Percentiles rank a stretch among this genome's conserved stretches.
These are phyloP conservation scores for Vidua macroura DNA, from an alignment of 2,113 vertebrate species.

Conservation along the genomic window DNA sequence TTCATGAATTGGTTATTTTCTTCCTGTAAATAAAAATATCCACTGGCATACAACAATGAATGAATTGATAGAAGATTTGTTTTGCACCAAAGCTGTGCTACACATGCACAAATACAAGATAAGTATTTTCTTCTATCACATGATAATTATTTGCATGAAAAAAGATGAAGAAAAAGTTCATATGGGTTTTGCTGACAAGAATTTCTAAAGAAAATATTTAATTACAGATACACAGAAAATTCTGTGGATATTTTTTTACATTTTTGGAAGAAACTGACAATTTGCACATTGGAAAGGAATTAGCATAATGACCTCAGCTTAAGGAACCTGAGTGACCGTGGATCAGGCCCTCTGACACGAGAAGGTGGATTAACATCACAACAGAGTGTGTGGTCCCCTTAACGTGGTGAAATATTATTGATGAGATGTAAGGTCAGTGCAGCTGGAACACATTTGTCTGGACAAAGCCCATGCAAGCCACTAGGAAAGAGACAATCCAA, in stretches of 20 bases:
- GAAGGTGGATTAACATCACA: background rate
- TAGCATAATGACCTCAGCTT: background rate
- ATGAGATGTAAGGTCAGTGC: background rate
- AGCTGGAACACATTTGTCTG: background rate
- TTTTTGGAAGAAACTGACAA: background rate
- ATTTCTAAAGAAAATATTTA: conserved; percentile 29
- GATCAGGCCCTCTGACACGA: background rate
- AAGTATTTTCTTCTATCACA: background rate
- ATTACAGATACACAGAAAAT: background rate
- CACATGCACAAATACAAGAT: background rate
- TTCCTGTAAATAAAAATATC: background rate
- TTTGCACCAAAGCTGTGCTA: background rate
- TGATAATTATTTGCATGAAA: background rate
- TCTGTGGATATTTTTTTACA: background rate
- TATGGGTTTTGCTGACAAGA: background rate
- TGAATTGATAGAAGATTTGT: background rate
- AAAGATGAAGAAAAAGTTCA: background rate
- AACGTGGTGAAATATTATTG: background rate
- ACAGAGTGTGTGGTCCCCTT: background rate
- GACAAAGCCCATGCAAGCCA: background rate
- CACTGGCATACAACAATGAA: background rate
- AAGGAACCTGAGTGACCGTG: background rate
- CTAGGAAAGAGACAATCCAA: background rate
- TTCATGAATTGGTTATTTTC: background rate
- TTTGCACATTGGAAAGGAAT: background rate